phyloP scores from a whole-genome alignment of 1,140 invertebrate species.

The Lepidurus arcticus region DNA sequence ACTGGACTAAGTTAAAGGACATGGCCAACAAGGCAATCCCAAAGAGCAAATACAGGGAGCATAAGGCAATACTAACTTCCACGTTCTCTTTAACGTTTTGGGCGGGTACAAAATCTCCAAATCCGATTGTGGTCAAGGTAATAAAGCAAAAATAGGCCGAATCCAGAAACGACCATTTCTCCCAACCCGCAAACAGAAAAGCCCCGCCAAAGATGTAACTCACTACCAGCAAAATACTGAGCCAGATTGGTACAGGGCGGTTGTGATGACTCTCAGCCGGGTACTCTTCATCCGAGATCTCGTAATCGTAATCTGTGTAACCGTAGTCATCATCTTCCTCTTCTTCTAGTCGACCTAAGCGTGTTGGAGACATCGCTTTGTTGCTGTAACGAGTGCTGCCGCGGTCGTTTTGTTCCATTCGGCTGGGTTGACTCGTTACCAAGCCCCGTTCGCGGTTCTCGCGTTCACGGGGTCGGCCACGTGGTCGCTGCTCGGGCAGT shows the following conservation, averaged over 20 bases:
- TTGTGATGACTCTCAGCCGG: slow-evolving; percentile 39
- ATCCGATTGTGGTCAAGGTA: slow-evolving; percentile 88
- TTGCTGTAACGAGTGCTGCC: slow-evolving; percentile 30
- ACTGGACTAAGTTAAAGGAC: slow-evolving; percentile 96
- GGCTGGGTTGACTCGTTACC: not conserved
- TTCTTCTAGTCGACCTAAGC: slow-evolving; percentile 33
- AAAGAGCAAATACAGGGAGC: slow-evolving; percentile 86
- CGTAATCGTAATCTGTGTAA: slow-evolving; percentile 51
- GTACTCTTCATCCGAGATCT: slow-evolving; percentile 38
- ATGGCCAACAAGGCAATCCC: slow-evolving; percentile 95
- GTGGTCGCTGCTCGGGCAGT: slow-evolving; percentile 26
- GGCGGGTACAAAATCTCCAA: slow-evolving; percentile 88
- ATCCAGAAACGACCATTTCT: slow-evolving; percentile 76
- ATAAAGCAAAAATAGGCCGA: slow-evolving; percentile 95
- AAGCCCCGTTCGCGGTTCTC: not conserved
- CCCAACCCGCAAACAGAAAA: slow-evolving; percentile 73
- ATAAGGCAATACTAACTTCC: slow-evolving; percentile 74
- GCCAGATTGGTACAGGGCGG: slow-evolving; percentile 77
- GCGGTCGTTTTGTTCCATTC: not conserved
- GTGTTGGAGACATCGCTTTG: slow-evolving; percentile 13
- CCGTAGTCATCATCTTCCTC: slow-evolving; percentile 45
- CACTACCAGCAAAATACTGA: slow-evolving; percentile 80
- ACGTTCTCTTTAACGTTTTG: slow-evolving; percentile 57
- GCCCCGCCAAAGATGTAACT: slow-evolving; percentile 83
- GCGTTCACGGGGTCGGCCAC: not conserved